Evolutionary conservation across 1,140 invertebrate genomes (phyloP), one percentile per base, ranked within the genome.

Genomic region (Mamestra configurata): DNA sequence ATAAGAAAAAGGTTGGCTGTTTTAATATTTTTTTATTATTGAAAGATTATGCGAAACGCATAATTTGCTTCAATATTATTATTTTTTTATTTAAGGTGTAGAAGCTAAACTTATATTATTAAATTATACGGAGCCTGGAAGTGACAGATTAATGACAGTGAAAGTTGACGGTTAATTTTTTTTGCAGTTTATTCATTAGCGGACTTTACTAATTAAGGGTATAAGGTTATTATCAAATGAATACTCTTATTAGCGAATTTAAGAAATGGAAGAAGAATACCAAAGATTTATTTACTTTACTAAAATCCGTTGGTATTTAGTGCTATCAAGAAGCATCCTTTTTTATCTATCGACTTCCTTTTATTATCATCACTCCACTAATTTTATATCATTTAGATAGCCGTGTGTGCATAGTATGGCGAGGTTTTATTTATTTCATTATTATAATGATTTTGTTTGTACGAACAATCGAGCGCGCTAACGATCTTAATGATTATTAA

Each of bases 1-100:
- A 94, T 87, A 93, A 92, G 82, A 92, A 92, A 68, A 93, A 92
- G 90, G 92, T 93, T 85, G 53, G 83, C 81, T 82, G 31, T 64
- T 53, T 72, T n/a, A n/a, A 27, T 31, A 24, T 43, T 46, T 40
- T 22, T 57, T n/a, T n/a, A n/a, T n/a, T n/a, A n/a, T n/a, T n/a
- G n/a, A n/a, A n/a, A n/a, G n/a, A n/a, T n/a, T n/a, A n/a, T n/a
- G n/a, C n/a, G n/a, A n/a, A n/a, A n/a, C n/a, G n/a, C n/a, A 24
- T 57, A 37, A 13, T 57, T 22, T 22, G 15, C 57, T 13, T 20
- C 13, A 31, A 24, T 55, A 20, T n/a, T 73, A 15, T 37, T 37
- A 51, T n/a, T n/a, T n/a, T n/a, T n/a, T n/a, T n/a, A n/a, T n/a
- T n/a, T n/a, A n/a, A n/a, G n/a, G n/a, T n/a, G n/a, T n/a, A n/a